Evolutionary conservation across 2,888 invertebrate genomes (phyloP).

Genomic region (Apodemia duryi): DNA sequence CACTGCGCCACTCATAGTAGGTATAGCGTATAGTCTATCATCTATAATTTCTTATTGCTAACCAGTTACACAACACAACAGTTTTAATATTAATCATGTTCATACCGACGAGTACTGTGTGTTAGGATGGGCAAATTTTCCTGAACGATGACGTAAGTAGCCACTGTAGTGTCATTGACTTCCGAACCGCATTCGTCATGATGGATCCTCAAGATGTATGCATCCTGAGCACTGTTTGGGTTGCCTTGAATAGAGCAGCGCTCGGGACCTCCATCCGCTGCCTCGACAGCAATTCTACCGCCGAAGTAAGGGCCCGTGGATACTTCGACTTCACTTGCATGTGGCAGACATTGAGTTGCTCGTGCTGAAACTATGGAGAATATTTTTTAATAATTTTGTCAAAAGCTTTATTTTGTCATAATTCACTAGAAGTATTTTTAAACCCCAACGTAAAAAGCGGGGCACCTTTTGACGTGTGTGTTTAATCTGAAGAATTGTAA

Average conservation of each 20-base stretch:
- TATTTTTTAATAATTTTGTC: constrained; percentile 10
- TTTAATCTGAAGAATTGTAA: no score
- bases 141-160: constrained; percentile 90
- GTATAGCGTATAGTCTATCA: no score
- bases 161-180: constrained; percentile 88
- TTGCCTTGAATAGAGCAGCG: constrained; percentile 87
- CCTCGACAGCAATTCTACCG: constrained; percentile 87
- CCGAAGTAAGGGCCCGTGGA: constrained; percentile 90
- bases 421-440: no score
- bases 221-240: constrained; percentile 84
- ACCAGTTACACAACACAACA: no score
- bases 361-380: constrained; percentile 85
- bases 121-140: constrained; percentile 90
- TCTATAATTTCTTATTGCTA: no score
- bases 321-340: constrained; percentile 90
- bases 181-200: constrained; percentile 86
- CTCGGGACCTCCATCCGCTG: constrained; percentile 83
- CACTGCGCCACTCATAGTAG: no score
- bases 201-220: constrained; percentile 86
- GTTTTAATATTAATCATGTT: neutral
- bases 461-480: no score
- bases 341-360: constrained; percentile 88
- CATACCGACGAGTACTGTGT: constrained; percentile 85
- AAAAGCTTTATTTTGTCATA: no score
- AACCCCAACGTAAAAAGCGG: no score